A percentile compares a stretch with the other conserved stretches of the same genome.
These are phyloP conservation scores for Ailuropoda melanoleuca DNA, from an alignment of 2,113 vertebrate genomes.

Conservation along the genomic window DNA sequence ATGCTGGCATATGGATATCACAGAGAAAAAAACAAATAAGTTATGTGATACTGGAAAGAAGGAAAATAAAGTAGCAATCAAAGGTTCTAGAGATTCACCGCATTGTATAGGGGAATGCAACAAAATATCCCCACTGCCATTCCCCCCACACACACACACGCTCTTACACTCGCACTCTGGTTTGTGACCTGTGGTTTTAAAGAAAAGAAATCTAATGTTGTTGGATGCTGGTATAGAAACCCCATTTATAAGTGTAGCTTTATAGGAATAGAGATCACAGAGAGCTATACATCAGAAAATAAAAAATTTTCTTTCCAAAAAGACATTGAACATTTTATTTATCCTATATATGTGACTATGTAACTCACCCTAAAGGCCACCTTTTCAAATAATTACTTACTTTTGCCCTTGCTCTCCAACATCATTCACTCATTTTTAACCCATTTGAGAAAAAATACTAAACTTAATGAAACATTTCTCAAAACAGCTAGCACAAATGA, in stretches of 20 bases:
- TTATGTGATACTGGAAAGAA: not conserved
- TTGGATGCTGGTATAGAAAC: not conserved
- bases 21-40: not conserved
- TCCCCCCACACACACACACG: not conserved
- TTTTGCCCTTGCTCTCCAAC: not conserved
- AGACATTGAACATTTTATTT: not conserved
- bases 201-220: not conserved
- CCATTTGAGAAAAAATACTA: not conserved
- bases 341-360: not conserved
- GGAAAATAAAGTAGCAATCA: conserved; percentile 9
- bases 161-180: fast-evolving
- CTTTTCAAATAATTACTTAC: not conserved
- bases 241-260: not conserved
- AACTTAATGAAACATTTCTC: not conserved
- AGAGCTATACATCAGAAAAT: not conserved
- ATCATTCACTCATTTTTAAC: not conserved
- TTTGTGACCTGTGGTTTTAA: not conserved
- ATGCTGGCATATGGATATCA: not conserved
- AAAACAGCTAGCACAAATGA: not conserved
- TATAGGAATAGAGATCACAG: not conserved
- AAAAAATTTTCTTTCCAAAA: not conserved
- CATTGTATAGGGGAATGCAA: not conserved
- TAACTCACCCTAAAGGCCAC: not conserved
- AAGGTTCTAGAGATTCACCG: not conserved
- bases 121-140: not conserved